Conservation (phyloP, 1,140 invertebrate species). For the Amphibalanus amphitrite region DNA sequence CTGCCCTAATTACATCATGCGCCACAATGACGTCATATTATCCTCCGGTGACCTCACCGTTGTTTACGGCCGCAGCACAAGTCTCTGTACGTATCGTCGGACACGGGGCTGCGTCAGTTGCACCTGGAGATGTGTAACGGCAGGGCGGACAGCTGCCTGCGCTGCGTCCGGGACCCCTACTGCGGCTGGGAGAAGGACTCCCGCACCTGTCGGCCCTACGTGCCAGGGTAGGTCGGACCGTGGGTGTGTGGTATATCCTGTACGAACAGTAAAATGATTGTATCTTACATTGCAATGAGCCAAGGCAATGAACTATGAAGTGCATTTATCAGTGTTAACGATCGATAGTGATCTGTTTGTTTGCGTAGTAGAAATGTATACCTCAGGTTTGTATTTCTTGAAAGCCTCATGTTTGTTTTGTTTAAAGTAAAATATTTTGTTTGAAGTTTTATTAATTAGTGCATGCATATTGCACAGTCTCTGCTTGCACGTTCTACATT, state of each 20-base stretch:
- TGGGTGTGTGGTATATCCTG: background rate
- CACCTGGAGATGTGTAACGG: constrained; percentile 64
- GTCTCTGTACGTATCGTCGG: constrained; percentile 70
- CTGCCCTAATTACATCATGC: too few species aligned
- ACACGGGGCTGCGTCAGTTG: constrained; percentile 62
- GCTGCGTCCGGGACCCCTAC: constrained; percentile 73
- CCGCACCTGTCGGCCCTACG: constrained; percentile 59
- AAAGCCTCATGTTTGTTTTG: background rate
- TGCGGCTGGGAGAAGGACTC: constrained; percentile 78
- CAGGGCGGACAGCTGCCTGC: constrained; percentile 68
- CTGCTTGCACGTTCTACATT: background rate
- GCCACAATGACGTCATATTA: background rate
- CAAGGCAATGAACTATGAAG: too few species aligned
- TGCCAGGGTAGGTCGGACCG: constrained; percentile 40
- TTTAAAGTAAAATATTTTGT: background rate
- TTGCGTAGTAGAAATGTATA: background rate
- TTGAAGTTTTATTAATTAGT: background rate
- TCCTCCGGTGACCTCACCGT: background rate
- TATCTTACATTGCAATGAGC: background rate
- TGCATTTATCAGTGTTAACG: too few species aligned
- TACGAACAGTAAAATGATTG: background rate
- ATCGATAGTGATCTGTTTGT: too few species aligned
- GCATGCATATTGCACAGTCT: background rate
- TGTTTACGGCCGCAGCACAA: constrained; percentile 37
- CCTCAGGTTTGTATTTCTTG: background rate